phyloP scores from a whole-genome alignment of 92 coral and sea anemone species.

The Phymanthus crucifer region DNA sequence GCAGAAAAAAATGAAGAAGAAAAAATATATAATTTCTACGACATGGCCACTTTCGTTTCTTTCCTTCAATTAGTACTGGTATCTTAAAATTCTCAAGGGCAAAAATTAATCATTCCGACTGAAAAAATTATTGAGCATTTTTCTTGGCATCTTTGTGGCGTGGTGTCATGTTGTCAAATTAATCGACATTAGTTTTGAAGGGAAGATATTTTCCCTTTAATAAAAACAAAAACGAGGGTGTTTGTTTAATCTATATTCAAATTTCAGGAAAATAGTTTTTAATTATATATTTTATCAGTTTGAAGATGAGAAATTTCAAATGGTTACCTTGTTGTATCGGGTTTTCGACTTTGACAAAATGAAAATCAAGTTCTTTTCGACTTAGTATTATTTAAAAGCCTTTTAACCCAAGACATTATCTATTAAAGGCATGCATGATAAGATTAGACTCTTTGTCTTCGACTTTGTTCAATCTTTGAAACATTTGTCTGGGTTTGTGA shows the following conservation, averaged over 20 bases:
- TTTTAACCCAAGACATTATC: neutral
- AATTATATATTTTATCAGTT: neutral
- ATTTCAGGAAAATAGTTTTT: neutral
- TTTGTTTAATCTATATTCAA: constrained; percentile 4
- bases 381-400: neutral
- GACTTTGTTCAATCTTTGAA: neutral
- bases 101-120: neutral
- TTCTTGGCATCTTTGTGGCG: neutral
- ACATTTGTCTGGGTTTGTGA: neutral
- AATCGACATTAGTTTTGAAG: neutral
- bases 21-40: too few relatives aligned
- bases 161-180: neutral
- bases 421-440: neutral
- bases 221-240: neutral
- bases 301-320: neutral
- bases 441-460: neutral
- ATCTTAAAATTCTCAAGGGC: neutral
- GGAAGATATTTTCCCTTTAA: neutral
- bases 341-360: neutral
- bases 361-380: neutral
- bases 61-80: too few relatives aligned
- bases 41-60: too few relatives aligned
- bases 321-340: neutral
- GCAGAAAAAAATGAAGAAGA: too few relatives aligned
- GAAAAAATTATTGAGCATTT: neutral